Evolutionary conservation across 2,113 vertebrate genomes (phyloP).

Genomic region (Pitta sordida): DNA sequence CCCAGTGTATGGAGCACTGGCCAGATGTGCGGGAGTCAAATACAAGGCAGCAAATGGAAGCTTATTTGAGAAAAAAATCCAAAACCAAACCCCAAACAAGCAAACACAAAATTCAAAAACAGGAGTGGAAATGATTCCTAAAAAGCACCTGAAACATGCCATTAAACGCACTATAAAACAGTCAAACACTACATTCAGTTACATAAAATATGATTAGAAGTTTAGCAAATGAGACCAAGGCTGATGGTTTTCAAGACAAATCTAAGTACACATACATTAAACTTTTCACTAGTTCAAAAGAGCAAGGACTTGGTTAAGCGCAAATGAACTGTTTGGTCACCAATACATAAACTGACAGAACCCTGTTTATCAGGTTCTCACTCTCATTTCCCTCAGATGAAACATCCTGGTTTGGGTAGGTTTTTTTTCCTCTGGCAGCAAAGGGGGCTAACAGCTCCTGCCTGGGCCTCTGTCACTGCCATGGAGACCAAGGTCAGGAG

Average conservation of each 20-base stretch:
- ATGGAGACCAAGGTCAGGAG: too few relatives aligned
- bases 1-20: not conserved
- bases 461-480: too few relatives aligned
- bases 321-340: not conserved
- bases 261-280: not conserved
- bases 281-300: not conserved
- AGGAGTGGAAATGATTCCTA: not conserved
- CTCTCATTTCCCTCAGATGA: not conserved
- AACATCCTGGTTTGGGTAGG: too few relatives aligned
- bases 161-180: not conserved
- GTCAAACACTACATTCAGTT: not conserved
- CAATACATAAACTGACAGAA: not conserved
- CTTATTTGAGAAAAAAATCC: not conserved
- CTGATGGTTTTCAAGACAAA: not conserved
- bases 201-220: not conserved
- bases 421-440: too few relatives aligned
- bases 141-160: not conserved
- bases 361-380: not conserved
- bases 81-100: not conserved
- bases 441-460: too few relatives aligned
- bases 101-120: not conserved
- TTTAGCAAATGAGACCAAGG: not conserved
- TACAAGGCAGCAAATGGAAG: not conserved
- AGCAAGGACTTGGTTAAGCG: not conserved
- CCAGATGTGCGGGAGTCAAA: not conserved